These are phyloP conservation scores for Agraylea sexmaculata DNA, from an alignment of 1,140 invertebrate genomes.

Conservation along the genomic window DNA sequence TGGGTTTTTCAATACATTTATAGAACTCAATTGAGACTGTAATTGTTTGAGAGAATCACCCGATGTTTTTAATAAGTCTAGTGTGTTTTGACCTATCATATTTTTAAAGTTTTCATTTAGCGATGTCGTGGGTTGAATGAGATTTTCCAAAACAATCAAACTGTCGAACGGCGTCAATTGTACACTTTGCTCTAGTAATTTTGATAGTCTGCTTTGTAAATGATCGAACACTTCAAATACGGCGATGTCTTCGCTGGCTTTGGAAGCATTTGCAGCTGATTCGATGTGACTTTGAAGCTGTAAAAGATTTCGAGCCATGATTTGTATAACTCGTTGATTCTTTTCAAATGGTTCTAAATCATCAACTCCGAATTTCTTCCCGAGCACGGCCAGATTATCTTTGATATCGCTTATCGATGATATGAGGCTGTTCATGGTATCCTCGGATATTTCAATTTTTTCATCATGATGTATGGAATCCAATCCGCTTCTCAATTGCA, in stretches of 20 bases:
- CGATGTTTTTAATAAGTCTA: conserved; percentile 7
- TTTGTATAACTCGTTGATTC: conserved; percentile 36
- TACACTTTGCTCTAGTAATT: conserved; percentile 35
- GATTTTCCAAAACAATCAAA: conserved; percentile 8
- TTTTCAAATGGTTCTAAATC: conserved; percentile 28
- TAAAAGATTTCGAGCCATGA: conserved; percentile 40
- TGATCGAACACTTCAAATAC: conserved; percentile 12
- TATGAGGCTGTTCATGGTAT: conserved; percentile 26
- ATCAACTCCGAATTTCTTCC: conserved; percentile 21
- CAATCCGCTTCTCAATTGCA: conserved; percentile 37
- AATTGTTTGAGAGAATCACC: conserved; percentile 10
- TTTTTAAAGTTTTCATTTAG: conserved; percentile 14
- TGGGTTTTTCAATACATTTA: background rate
- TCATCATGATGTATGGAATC: conserved; percentile 28
- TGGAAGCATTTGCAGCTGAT: conserved; percentile 3
- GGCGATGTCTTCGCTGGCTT: conserved; percentile 22
- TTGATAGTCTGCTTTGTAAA: conserved; percentile 30
- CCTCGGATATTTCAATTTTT: conserved; percentile 19
- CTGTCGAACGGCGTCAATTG: conserved; percentile 16
- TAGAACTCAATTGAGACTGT: conserved; percentile 6
- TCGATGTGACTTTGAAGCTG: conserved; percentile 33
- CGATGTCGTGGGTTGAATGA: conserved; percentile 13
- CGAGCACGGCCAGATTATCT: conserved; percentile 24
- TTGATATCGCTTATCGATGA: conserved; percentile 29
- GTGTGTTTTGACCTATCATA: conserved; percentile 4